Conservation (phyloP, 2,113 vertebrate genomes). For the Rhinichthys klamathensis region DNA sequence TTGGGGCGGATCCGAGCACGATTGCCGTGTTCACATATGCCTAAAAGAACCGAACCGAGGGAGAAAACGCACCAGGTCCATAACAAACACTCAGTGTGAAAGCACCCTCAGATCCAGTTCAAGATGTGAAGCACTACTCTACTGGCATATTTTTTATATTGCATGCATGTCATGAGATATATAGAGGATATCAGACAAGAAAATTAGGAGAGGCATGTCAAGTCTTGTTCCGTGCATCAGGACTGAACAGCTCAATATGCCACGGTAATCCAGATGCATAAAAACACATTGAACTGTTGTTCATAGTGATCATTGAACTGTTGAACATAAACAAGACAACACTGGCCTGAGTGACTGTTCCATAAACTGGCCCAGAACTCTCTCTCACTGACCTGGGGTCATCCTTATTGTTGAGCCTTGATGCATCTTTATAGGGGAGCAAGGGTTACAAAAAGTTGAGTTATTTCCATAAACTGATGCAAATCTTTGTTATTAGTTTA, state of each 20-base stretch:
- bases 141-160: neutral
- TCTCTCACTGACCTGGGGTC: neutral
- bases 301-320: neutral
- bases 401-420: neutral
- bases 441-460: neutral
- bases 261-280: neutral
- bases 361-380: neutral
- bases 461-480: constrained; percentile 26
- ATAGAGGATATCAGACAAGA: neutral
- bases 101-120: no score
- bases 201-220: neutral
- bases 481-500: constrained; percentile 1
- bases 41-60: no score
- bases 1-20: no score
- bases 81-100: no score
- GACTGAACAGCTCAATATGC: neutral
- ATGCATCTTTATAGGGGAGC: neutral
- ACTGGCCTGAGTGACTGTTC: neutral
- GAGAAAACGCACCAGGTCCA: no score
- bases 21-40: no score
- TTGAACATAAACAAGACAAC: neutral
- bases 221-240: neutral
- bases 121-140: neutral
- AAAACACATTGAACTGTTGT: no score
- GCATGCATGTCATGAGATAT: no score